Evolutionary conservation across 2,113 vertebrate species (phyloP).

Genomic region (Anolis carolinensis): DNA sequence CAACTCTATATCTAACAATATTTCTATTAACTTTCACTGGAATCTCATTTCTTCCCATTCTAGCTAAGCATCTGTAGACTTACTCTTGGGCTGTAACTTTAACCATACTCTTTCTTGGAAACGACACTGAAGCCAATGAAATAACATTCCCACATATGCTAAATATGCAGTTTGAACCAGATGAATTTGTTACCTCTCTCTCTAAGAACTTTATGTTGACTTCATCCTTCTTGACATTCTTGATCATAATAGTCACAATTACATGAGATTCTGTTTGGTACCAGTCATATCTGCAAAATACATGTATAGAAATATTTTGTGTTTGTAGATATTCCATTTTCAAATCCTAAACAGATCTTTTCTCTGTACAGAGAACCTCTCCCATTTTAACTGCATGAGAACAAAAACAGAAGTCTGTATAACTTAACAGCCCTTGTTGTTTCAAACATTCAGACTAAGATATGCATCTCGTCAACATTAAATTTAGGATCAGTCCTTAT

Average conservation of each 20-base stretch:
- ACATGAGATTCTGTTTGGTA: constrained; percentile 98
- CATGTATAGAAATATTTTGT: background rate
- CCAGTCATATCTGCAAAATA: constrained; percentile 86
- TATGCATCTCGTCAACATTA: background rate
- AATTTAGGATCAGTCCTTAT: background rate
- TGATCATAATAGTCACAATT: constrained; percentile 92
- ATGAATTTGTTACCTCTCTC: constrained; percentile 81
- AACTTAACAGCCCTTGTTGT: background rate
- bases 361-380: background rate
- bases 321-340: background rate
- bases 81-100: background rate
- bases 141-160: background rate
- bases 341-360: background rate
- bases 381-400: background rate
- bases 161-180: background rate
- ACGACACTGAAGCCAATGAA: too few species aligned
- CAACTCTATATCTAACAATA: background rate
- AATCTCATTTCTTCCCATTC: background rate
- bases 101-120: background rate
- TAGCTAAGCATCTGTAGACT: background rate
- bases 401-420: background rate
- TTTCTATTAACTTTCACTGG: background rate
- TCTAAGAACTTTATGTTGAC: constrained; percentile 85
- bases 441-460: background rate
- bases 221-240: constrained; percentile 88